Conservation (phyloP, 1,140 invertebrate genomes). For the Episyrphus balteatus region DNA sequence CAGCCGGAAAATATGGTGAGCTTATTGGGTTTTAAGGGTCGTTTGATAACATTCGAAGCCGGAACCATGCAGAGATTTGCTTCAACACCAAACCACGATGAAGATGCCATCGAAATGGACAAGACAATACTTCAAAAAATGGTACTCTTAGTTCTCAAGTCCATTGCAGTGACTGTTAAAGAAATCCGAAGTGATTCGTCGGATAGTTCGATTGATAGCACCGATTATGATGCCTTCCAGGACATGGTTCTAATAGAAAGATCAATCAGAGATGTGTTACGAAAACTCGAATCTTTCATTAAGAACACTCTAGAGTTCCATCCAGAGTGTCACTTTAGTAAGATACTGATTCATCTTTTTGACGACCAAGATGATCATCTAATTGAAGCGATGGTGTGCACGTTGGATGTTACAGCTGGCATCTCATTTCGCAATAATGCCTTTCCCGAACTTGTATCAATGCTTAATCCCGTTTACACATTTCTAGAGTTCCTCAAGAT, state of each 20-base stretch:
- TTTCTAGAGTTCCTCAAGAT: slow-evolving; percentile 75
- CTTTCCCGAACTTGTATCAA: slow-evolving; percentile 61
- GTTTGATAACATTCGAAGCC: slow-evolving; percentile 8
- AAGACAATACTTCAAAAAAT: slow-evolving; percentile 72
- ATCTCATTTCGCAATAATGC: slow-evolving; percentile 69
- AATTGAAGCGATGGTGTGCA: slow-evolving; percentile 87
- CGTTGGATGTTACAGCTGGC: slow-evolving; percentile 73
- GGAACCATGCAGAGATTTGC: slow-evolving; percentile 9
- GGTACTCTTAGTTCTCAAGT: slow-evolving; percentile 72
- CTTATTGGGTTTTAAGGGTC: slow-evolving; percentile 43
- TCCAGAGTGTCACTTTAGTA: slow-evolving; percentile 73
- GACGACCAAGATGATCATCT: slow-evolving; percentile 83
- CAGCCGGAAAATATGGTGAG: slow-evolving; percentile 41
- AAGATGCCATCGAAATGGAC: slow-evolving; percentile 39
- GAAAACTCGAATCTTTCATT: slow-evolving; percentile 70
- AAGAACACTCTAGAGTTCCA: slow-evolving; percentile 72
- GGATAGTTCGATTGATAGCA: slow-evolving; percentile 67
- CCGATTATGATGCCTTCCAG: slow-evolving; percentile 72
- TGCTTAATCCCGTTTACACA: slow-evolving; percentile 70
- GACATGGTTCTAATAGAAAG: slow-evolving; percentile 80
- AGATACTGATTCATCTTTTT: slow-evolving; percentile 79
- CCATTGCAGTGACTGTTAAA: slow-evolving; percentile 79
- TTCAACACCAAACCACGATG: slow-evolving; percentile 6
- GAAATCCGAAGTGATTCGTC: slow-evolving; percentile 77
- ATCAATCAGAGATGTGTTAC: slow-evolving; percentile 69